These are phyloP conservation scores for Grus americana DNA, from an alignment of 2,113 vertebrate genomes.

Conservation along the genomic window DNA sequence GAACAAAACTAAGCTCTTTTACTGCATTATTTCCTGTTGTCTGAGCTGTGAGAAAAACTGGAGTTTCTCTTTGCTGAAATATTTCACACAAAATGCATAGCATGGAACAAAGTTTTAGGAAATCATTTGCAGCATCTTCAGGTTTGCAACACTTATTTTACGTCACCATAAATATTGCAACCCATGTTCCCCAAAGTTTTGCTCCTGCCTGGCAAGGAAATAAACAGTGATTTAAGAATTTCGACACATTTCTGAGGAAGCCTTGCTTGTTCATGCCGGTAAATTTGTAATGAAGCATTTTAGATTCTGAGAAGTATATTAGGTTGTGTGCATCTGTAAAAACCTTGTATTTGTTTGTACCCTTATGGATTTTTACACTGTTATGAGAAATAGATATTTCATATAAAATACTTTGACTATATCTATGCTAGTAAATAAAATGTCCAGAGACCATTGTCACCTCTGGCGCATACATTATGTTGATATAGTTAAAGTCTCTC, in stretches of 20 bases:
- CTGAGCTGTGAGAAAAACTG: neutral
- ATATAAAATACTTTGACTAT: neutral
- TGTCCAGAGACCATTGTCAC: neutral
- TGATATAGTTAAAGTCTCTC: neutral
- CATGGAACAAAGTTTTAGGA: neutral
- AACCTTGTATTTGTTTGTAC: neutral
- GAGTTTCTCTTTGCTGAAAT: neutral
- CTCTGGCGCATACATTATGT: neutral
- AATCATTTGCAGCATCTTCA: neutral
- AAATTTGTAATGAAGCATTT: neutral
- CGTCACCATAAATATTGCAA: neutral
- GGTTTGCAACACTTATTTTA: neutral
- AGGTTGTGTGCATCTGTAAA: neutral
- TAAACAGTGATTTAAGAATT: neutral
- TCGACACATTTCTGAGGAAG: neutral
- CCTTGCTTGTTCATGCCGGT: fast-evolving
- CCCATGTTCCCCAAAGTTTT: neutral
- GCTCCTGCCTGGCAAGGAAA: neutral
- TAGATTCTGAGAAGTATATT: neutral
- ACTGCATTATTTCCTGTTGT: neutral
- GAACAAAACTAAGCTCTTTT: neutral
- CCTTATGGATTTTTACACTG: neutral
- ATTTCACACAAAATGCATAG: neutral
- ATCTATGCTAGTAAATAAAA: neutral
- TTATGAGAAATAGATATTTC: neutral